These are phyloP conservation scores for Oreonectes daqikongensis DNA, from an alignment of 2,797 vertebrate species.

Conservation along the genomic window DNA sequence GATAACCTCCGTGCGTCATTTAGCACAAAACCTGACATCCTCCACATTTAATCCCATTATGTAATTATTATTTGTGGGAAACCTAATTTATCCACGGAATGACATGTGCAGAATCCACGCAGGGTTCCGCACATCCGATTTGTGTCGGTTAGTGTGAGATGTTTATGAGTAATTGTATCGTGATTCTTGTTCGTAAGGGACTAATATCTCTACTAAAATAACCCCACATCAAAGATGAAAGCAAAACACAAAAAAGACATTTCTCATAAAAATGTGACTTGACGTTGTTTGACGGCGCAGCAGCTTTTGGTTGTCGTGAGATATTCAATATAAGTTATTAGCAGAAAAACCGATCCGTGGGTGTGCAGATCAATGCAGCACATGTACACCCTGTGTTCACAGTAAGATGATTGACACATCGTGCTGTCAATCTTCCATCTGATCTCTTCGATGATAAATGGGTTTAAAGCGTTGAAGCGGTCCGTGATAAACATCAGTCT, in stretches of 20 bases:
- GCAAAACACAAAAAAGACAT: too few relatives aligned
- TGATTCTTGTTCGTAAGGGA: too few relatives aligned
- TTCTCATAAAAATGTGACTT: too few relatives aligned
- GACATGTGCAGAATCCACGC: slow-evolving; percentile 9
- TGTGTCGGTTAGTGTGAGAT: slow-evolving; percentile 15
- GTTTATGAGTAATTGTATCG: slow-evolving; percentile 5
- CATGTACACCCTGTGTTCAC: too few relatives aligned
- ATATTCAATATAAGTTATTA: background rate
- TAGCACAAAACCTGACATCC: slow-evolving; percentile 25
- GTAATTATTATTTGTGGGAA: slow-evolving; percentile 27
- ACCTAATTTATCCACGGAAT: background rate
- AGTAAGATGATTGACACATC: background rate
- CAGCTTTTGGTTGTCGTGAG: too few relatives aligned
- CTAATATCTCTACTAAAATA: background rate
- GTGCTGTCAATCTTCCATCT: background rate
- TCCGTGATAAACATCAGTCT: slow-evolving; percentile 50
- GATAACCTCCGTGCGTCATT: slow-evolving; percentile 16
- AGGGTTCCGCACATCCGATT: background rate
- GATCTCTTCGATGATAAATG: slow-evolving; percentile 6
- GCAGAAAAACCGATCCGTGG: background rate
- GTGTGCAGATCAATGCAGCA: too few relatives aligned
- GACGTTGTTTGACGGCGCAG: too few relatives aligned
- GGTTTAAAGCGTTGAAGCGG: background rate
- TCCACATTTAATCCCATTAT: slow-evolving; percentile 30
- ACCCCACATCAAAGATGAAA: background rate